Conservation (phyloP, 2,888 invertebrate genomes). For the Seira musarum region DNA sequence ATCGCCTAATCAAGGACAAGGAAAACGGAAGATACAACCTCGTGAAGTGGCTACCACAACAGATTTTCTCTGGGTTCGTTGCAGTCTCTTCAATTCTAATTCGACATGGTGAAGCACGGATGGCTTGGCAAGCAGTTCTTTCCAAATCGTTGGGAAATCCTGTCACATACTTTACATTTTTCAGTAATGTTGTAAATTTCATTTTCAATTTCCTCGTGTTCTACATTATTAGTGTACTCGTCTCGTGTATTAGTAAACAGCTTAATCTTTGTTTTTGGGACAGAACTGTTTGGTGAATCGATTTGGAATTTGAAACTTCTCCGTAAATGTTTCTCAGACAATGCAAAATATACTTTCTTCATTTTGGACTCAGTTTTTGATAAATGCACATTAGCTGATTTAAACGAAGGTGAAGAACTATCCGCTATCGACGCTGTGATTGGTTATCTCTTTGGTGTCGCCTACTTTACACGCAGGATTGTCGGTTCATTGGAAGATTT, state of each 20-base stretch:
- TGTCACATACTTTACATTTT: slow-evolving; percentile 32
- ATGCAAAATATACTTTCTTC: slow-evolving; percentile 21
- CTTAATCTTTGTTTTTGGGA: slow-evolving; percentile 26
- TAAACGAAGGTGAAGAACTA: not conserved
- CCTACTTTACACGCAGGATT: slow-evolving; percentile 22
- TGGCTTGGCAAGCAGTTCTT: slow-evolving; percentile 2
- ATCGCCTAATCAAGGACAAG: slow-evolving; percentile 13
- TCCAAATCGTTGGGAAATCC: slow-evolving; percentile 24
- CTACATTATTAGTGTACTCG: no score
- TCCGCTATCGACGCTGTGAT: not conserved
- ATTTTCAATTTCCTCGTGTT: slow-evolving; percentile 25
- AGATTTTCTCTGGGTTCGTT: slow-evolving; percentile 23
- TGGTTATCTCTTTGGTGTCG: not conserved
- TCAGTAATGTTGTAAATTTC: slow-evolving; percentile 21
- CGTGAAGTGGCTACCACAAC: slow-evolving; percentile 27
- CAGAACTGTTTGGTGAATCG: slow-evolving; percentile 2
- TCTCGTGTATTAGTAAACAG: not conserved
- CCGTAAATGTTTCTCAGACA: slow-evolving; percentile 20
- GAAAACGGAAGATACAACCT: slow-evolving; percentile 3
- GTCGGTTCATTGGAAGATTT: slow-evolving; percentile 35
- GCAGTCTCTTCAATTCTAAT: slow-evolving; percentile 1
- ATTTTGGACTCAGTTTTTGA: not conserved
- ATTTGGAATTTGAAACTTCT: slow-evolving; percentile 25
- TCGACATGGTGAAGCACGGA: slow-evolving; percentile 28
- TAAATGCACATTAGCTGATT: not conserved